Conservation (phyloP, 2,797 vertebrate species). For the Morelia viridis region DNA sequence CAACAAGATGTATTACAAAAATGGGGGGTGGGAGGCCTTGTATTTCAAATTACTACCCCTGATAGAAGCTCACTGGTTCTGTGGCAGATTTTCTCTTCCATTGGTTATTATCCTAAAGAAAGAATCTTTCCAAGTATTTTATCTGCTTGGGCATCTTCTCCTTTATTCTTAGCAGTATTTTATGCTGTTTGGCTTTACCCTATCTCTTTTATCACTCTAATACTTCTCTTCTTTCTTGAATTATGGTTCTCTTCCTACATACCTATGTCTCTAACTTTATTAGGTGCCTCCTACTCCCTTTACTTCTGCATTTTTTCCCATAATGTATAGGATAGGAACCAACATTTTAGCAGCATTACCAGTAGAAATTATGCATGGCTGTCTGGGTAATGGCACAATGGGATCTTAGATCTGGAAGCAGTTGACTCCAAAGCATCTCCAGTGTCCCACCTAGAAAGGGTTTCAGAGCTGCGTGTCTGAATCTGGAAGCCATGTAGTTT, state of each 20-base stretch:
- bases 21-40: background rate
- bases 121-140: slow-evolving; percentile 34
- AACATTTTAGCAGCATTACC: background rate
- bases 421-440: too few species aligned
- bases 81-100: slow-evolving; percentile 1
- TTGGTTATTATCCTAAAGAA: slow-evolving; percentile 25
- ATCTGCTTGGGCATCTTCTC: slow-evolving; percentile 42
- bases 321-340: slow-evolving; percentile 1
- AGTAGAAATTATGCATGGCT: background rate
- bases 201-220: slow-evolving; percentile 45
- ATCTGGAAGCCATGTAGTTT: too few species aligned
- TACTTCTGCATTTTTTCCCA: background rate
- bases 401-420: background rate
- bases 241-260: slow-evolving; percentile 13
- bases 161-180: slow-evolving; percentile 50
- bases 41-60: background rate
- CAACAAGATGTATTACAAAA: background rate
- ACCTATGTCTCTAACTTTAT: slow-evolving; percentile 3
- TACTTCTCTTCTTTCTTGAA: slow-evolving; percentile 37
- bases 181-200: slow-evolving; percentile 53
- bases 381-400: fast-evolving
- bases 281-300: background rate
- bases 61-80: background rate
- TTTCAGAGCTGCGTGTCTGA: too few species aligned
- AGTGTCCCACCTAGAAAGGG: too few species aligned